Conservation (phyloP, 2,797 vertebrate species). For the Tragopan temminckii region DNA sequence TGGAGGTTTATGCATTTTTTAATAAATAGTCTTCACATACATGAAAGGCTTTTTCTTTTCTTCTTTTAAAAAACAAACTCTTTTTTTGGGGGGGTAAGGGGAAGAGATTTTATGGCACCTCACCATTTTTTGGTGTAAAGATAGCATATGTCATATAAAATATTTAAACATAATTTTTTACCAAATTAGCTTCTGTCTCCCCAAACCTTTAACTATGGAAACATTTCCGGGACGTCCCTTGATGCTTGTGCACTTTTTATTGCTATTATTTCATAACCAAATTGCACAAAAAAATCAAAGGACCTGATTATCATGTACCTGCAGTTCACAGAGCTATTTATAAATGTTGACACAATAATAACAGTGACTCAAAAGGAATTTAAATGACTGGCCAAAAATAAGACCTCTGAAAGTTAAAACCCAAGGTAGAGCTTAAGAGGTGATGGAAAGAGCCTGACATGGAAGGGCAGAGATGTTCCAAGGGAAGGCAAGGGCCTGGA, state of each 20-base stretch:
- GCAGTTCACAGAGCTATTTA: constrained; percentile 44
- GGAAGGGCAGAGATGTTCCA: neutral
- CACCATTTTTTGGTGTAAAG: neutral
- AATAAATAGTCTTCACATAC: neutral
- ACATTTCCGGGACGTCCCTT: neutral
- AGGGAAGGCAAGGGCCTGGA: neutral
- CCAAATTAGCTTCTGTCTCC: constrained; percentile 1
- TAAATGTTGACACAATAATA: constrained; percentile 31
- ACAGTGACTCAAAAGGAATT: constrained; percentile 54
- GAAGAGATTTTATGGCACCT: neutral
- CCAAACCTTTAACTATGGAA: constrained; percentile 21
- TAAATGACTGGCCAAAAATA: constrained; percentile 45
- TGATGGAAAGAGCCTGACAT: neutral
- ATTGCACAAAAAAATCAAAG: constrained; percentile 52
- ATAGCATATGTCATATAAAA: neutral
- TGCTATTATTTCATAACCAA: constrained; percentile 37
- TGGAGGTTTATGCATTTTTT: neutral
- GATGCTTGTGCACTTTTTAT: constrained; percentile 11
- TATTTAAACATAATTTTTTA: neutral
- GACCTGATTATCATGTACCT: constrained; percentile 48
- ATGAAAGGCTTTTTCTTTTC: constrained; percentile 41
- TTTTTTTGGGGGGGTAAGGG: no score
- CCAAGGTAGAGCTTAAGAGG: neutral
- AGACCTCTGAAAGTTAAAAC: constrained; percentile 25
- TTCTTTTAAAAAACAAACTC: neutral